phyloP scores from a whole-genome alignment of 2,797 vertebrate species.

The Halcyon smyrnensis region DNA sequence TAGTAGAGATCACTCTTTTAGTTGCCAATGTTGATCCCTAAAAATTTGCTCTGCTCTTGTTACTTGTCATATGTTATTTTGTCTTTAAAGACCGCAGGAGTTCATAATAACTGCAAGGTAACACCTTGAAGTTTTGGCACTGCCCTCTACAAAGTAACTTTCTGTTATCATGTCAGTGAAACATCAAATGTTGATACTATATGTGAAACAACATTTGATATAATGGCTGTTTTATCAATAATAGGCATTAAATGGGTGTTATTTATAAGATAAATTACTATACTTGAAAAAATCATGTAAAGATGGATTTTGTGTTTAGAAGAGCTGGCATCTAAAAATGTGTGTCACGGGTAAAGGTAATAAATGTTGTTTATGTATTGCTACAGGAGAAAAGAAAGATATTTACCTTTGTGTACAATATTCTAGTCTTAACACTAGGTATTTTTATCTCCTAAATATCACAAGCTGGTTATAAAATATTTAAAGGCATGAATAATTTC shows the following conservation, averaged over 20 bases:
- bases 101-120: not conserved
- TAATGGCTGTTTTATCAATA: not conserved
- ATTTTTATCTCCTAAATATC: not conserved
- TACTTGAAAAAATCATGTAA: not conserved
- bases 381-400: not conserved
- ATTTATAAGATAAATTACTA: too few species aligned
- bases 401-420: not conserved
- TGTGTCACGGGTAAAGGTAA: not conserved
- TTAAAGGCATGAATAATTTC: not conserved
- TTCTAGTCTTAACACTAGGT: not conserved
- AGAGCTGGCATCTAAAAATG: not conserved
- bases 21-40: not conserved
- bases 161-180: not conserved
- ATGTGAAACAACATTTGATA: conserved; percentile 13
- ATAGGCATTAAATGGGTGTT: too few species aligned
- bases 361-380: not conserved
- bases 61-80: not conserved
- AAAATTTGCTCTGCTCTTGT: not conserved
- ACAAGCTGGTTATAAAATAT: not conserved
- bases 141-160: not conserved
- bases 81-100: not conserved
- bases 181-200: not conserved
- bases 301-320: conserved; percentile 4
- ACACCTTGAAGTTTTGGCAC: conserved; percentile 10
- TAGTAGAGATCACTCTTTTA: not conserved